phyloP scores from a whole-genome alignment of 2,797 vertebrate genomes.

The Acipenser oxyrinchus region DNA sequence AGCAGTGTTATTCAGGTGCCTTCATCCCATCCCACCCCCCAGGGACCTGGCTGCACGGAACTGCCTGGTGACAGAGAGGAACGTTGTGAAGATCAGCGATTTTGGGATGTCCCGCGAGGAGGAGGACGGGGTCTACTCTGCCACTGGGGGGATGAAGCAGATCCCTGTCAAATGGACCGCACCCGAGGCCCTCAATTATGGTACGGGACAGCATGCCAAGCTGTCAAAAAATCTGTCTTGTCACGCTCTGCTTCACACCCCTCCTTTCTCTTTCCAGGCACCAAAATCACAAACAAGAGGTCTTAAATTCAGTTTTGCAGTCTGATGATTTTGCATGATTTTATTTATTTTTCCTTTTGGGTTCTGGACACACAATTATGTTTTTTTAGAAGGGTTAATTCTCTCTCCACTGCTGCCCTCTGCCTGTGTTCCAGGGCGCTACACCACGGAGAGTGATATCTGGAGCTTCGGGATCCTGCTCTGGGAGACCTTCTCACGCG shows the following conservation, averaged over 20 bases:
- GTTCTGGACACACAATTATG: too few relatives aligned
- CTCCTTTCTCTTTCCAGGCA: too few relatives aligned
- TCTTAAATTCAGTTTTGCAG: too few relatives aligned
- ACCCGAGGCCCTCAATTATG: slow-evolving; percentile 88
- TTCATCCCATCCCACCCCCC: slow-evolving; percentile 6
- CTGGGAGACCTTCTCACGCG: slow-evolving; percentile 91
- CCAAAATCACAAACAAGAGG: too few relatives aligned
- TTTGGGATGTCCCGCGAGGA: slow-evolving; percentile 95
- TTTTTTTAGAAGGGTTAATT: too few relatives aligned
- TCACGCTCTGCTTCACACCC: too few relatives aligned
- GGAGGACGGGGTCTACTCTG: slow-evolving; percentile 80
- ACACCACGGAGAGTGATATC: slow-evolving; percentile 84
- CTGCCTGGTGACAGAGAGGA: slow-evolving; percentile 83
- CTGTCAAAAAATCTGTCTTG: too few relatives aligned
- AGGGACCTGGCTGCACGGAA: slow-evolving; percentile 93
- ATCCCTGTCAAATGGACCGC: slow-evolving; percentile 95
- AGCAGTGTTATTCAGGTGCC: not conserved
- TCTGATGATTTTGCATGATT: too few relatives aligned
- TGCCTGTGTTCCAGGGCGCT: slow-evolving; percentile 68
- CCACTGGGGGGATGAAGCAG: slow-evolving; percentile 79
- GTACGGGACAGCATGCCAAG: slow-evolving; percentile 43
- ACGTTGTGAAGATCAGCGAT: slow-evolving; percentile 90
- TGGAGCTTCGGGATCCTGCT: slow-evolving; percentile 93
- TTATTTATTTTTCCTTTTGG: too few relatives aligned
- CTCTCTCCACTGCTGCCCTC: slow-evolving; percentile 37